Conservation (phyloP, 2,888 invertebrate genomes). For the Hymenopus coronatus region DNA sequence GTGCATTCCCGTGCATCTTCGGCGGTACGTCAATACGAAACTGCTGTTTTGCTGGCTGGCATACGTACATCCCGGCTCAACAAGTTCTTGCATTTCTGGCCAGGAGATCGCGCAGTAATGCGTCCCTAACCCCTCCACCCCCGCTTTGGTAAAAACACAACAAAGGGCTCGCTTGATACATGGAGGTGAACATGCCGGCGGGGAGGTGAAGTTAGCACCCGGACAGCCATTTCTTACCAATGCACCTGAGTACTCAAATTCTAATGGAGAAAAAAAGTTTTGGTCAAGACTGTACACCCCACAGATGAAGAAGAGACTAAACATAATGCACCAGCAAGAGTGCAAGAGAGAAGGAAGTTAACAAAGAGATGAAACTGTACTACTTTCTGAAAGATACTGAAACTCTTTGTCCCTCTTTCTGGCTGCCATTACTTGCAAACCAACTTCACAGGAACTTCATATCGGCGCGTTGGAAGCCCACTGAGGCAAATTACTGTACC, state of each 20-base stretch:
- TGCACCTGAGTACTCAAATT: background rate
- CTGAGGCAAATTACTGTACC: background rate
- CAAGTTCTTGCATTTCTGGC: conserved; percentile 13
- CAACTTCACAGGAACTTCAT: background rate
- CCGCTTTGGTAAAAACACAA: background rate
- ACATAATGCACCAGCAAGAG: background rate
- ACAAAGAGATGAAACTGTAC: background rate
- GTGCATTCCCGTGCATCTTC: conserved; percentile 40
- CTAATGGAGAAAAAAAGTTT: background rate
- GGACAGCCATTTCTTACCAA: background rate
- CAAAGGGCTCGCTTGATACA: background rate
- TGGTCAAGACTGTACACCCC: background rate
- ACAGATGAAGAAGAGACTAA: conserved; percentile 6
- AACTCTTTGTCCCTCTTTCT: background rate
- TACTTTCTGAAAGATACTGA: background rate
- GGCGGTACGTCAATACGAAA: conserved; percentile 47
- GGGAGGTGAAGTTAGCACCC: background rate
- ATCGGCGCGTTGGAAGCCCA: background rate
- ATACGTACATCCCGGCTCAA: conserved; percentile 13
- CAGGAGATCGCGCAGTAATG: conserved; percentile 14
- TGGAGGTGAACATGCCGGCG: background rate
- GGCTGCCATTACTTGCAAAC: background rate
- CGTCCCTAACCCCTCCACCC: background rate
- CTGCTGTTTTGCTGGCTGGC: conserved; percentile 7
- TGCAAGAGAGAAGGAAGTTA: background rate